These are phyloP conservation scores for Rhinoptilus africanus DNA, from an alignment of 2,113 vertebrate species.

Conservation along the genomic window DNA sequence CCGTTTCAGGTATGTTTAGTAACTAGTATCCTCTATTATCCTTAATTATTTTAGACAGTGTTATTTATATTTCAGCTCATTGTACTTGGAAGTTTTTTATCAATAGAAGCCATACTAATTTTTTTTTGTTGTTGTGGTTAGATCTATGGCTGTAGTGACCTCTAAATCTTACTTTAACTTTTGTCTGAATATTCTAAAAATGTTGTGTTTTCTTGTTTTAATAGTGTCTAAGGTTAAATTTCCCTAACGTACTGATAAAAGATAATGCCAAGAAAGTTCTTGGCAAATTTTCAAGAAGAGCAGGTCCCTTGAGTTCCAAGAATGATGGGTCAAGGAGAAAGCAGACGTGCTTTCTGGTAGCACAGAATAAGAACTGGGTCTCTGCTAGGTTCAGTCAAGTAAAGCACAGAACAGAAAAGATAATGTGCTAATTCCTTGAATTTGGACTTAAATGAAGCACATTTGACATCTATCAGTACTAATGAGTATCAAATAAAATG, in stretches of 20 bases:
- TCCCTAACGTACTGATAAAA: not conserved
- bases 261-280: conserved; percentile 5
- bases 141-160: not conserved
- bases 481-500: not conserved
- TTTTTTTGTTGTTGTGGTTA: not conserved
- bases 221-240: conserved; percentile 23
- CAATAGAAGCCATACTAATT: not conserved
- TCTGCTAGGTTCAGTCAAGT: not conserved
- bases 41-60: not conserved
- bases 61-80: not conserved
- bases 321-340: conserved; percentile 42
- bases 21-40: not conserved
- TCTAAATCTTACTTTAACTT: not conserved
- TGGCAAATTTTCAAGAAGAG: conserved; percentile 37
- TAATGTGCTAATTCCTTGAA: not conserved
- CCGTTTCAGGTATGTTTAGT: not conserved
- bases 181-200: not conserved
- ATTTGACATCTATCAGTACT: not conserved
- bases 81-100: not conserved
- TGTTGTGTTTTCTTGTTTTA: conserved; percentile 4
- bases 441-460: not conserved
- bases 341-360: not conserved
- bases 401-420: not conserved
- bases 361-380: not conserved
- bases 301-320: not conserved